Conservation (phyloP, 2,888 invertebrate genomes). For the Sussaba pulchella region DNA sequence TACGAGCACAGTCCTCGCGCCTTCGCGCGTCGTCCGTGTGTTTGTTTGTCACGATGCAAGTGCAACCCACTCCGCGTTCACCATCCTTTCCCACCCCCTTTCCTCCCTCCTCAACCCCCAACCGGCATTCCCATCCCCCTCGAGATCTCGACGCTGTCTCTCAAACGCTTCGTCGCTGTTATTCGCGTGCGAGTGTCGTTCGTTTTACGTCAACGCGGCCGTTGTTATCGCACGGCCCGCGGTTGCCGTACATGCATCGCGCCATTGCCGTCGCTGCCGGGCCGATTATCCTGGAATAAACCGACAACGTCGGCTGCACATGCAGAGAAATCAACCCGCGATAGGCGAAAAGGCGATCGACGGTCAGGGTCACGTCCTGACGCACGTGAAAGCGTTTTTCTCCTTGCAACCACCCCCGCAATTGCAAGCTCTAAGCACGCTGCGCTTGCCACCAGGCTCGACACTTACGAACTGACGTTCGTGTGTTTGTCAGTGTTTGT, state of each 20-base stretch:
- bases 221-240: background rate
- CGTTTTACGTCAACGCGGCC: conserved; percentile 27
- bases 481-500: too few species aligned
- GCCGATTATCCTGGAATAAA: conserved; percentile 50
- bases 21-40: background rate
- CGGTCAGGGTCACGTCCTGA: conserved; percentile 70
- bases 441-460: too few species aligned
- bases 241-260: background rate
- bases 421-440: too few species aligned
- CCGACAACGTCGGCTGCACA: conserved; percentile 27
- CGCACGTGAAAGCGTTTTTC: conserved; percentile 68
- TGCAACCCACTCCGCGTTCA: conserved; percentile 10
- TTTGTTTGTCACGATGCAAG: conserved; percentile 18
- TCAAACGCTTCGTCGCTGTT: conserved; percentile 2
- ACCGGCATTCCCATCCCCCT: background rate
- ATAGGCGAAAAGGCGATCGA: conserved; percentile 66
- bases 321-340: conserved; percentile 14
- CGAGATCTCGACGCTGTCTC: conserved; percentile 36
- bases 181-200: conserved; percentile 44
- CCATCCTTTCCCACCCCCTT: conserved; percentile 6
- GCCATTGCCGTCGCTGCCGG: conserved; percentile 12
- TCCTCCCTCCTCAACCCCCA: too few species aligned
- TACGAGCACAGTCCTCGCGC: background rate
- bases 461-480: too few species aligned
- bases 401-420: conserved; percentile 20